Conservation (phyloP, 1,140 invertebrate genomes). For the Drosophila sproati region DNA sequence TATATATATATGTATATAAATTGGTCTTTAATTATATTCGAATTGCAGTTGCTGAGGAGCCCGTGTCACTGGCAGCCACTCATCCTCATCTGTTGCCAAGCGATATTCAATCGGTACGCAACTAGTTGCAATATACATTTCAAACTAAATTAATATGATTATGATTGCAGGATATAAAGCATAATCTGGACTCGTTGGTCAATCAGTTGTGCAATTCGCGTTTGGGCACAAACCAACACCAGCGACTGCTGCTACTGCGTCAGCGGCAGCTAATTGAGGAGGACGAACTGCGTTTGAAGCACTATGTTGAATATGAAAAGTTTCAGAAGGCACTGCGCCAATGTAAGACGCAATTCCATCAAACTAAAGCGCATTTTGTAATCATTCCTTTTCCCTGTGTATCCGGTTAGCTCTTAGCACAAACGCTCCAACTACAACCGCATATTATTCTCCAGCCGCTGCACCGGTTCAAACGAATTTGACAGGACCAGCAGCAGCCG, state of each 20-base stretch:
- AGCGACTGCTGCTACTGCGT: conserved; percentile 76
- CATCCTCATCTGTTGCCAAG: conserved; percentile 80
- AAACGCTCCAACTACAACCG: conserved; percentile 69
- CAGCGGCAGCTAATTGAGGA: conserved; percentile 84
- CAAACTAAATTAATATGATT: conserved; percentile 1
- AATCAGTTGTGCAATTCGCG: conserved; percentile 81
- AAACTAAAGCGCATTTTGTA: neutral
- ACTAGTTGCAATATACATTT: neutral
- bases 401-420: conserved; percentile 68
- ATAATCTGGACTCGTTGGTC: conserved; percentile 80
- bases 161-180: conserved; percentile 76
- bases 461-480: conserved; percentile 69
- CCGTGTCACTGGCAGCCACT: conserved; percentile 78
- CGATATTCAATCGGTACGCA: conserved; percentile 81
- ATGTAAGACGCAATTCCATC: conserved; percentile 56
- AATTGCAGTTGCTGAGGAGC: conserved; percentile 73
- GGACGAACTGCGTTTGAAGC: conserved; percentile 81
- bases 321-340: conserved; percentile 82
- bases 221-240: conserved; percentile 82
- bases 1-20: neutral
- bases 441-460: conserved; percentile 71
- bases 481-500: conserved; percentile 48
- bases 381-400: neutral
- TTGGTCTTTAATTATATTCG: neutral
- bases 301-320: conserved; percentile 84